Conservation (phyloP, 1,140 invertebrate species). For the Homalodisca vitripennis region DNA sequence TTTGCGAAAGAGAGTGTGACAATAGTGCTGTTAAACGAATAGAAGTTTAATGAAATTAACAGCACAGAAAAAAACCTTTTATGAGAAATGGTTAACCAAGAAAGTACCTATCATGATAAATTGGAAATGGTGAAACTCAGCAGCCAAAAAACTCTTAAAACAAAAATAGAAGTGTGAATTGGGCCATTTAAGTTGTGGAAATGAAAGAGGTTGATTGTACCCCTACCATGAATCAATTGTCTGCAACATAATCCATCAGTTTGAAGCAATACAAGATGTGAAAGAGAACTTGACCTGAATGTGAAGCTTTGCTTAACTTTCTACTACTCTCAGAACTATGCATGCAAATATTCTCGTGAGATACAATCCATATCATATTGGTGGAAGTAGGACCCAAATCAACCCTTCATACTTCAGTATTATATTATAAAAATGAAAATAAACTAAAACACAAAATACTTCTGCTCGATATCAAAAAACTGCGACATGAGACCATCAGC, state of each 20-base stretch:
- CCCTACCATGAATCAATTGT: conserved; percentile 7
- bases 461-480: conserved; percentile 47
- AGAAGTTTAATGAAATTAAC: neutral
- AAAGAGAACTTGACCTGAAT: no score
- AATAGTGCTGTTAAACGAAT: neutral
- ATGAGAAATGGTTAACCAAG: neutral
- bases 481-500: conserved; percentile 43
- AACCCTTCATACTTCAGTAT: conserved; percentile 29
- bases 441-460: conserved; percentile 39
- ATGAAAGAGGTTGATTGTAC: neutral
- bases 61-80: neutral
- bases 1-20: neutral
- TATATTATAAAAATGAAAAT: conserved; percentile 28
- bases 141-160: neutral
- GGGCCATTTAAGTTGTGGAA: neutral
- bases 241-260: conserved; percentile 14
- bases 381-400: conserved; percentile 30
- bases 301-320: no score
- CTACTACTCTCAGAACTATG: conserved; percentile 28
- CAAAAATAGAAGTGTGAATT: neutral
- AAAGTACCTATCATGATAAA: neutral
- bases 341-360: conserved; percentile 31
- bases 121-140: neutral
- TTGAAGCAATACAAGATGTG: neutral
- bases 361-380: conserved; percentile 34